phyloP scores from a whole-genome alignment of 2,888 invertebrate species.

The Nomada lathburiana region DNA sequence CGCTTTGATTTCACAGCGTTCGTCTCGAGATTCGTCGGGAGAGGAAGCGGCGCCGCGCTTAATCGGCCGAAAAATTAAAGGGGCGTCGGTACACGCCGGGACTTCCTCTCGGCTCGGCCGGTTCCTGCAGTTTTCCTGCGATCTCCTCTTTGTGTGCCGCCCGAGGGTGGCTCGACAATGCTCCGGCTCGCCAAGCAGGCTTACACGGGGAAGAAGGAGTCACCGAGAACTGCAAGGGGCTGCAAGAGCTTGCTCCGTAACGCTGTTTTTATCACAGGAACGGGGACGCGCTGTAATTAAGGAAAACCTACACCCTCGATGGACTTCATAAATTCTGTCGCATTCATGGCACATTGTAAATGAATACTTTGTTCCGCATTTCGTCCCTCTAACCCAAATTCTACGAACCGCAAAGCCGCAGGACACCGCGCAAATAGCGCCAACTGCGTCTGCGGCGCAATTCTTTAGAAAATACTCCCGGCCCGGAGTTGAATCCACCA shows the following conservation, averaged over 20 bases:
- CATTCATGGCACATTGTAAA: background rate
- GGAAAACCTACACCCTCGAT: background rate
- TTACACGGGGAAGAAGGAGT: conserved; percentile 21
- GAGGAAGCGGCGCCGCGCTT: conserved; percentile 56
- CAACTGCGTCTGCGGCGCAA: background rate
- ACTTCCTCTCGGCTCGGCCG: conserved; percentile 21
- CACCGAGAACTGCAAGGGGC: conserved; percentile 47
- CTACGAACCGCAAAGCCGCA: background rate
- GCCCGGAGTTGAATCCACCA: conserved; percentile 26
- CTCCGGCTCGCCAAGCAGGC: conserved; percentile 42
- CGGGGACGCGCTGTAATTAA: conserved; percentile 19
- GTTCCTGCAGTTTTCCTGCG: conserved; percentile 50
- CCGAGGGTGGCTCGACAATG: conserved; percentile 67
- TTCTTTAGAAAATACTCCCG: background rate
- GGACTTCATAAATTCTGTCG: too few relatives aligned
- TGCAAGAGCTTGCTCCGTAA: conserved; percentile 38
- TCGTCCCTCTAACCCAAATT: conserved; percentile 18
- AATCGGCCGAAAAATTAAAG: conserved; percentile 65
- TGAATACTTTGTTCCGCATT: background rate
- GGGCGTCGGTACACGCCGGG: conserved; percentile 36
- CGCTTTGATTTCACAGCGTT: conserved; percentile 58
- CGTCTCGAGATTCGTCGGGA: conserved; percentile 34
- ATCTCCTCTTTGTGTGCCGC: conserved; percentile 45
- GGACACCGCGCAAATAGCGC: background rate
- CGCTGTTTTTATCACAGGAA: conserved; percentile 37